phyloP scores from a whole-genome alignment of 2,888 invertebrate genomes.

The Lepidochrysops patricia region DNA sequence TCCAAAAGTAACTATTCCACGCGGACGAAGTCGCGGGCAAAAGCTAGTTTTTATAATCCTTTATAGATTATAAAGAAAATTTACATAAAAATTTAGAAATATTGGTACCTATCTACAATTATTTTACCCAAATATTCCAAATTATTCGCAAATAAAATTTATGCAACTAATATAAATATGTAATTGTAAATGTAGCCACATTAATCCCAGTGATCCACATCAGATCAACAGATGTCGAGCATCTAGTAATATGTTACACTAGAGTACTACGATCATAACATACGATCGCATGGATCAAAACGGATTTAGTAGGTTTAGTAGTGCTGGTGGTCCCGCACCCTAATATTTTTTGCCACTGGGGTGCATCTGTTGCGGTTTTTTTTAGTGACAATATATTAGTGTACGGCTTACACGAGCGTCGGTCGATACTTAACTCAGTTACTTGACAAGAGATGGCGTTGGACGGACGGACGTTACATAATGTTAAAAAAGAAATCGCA shows the following conservation, averaged over 20 bases:
- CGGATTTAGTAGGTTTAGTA: conserved; percentile 51
- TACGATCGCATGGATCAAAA: conserved; percentile 56
- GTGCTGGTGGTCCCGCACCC: conserved; percentile 61
- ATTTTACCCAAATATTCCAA: too few relatives aligned
- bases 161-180: too few relatives aligned
- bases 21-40: too few relatives aligned
- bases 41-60: too few relatives aligned
- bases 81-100: too few relatives aligned
- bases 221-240: conserved; percentile 51
- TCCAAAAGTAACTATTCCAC: too few relatives aligned
- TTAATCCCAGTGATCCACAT: background rate
- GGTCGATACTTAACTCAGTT: background rate
- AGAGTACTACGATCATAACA: conserved; percentile 69
- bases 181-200: too few relatives aligned
- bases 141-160: too few relatives aligned
- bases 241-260: conserved; percentile 52
- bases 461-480: too few relatives aligned
- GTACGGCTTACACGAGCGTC: background rate
- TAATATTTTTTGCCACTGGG: conserved; percentile 45
- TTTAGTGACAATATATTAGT: background rate
- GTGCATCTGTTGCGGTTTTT: conserved; percentile 44
- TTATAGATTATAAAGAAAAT: too few relatives aligned
- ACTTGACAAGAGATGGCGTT: background rate
- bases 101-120: too few relatives aligned
- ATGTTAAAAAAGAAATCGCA: too few relatives aligned